Conservation (phyloP, 2,888 invertebrate species). For the Camptogramma bilineatum region DNA sequence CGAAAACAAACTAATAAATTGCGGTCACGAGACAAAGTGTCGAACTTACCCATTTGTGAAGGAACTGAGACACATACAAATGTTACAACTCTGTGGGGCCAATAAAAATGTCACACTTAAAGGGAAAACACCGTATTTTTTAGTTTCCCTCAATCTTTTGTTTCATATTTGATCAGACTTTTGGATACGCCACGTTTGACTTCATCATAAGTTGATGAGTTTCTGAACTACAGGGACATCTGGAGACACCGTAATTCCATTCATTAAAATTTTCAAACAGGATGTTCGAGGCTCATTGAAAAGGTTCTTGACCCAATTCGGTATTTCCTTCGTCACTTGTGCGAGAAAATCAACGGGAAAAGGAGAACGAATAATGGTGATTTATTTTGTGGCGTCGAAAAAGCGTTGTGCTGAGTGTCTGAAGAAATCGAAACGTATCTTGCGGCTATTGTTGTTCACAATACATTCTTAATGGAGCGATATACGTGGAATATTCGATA, state of each 20-base stretch:
- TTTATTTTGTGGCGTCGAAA: constrained; percentile 37
- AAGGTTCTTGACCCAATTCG: constrained; percentile 23
- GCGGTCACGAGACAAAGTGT: constrained; percentile 60
- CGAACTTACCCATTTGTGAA: constrained; percentile 48
- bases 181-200: neutral
- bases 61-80: constrained; percentile 52
- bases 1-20: constrained; percentile 67
- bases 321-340: constrained; percentile 14
- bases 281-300: constrained; percentile 8
- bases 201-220: neutral
- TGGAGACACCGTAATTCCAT: constrained; percentile 8
- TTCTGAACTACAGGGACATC: constrained; percentile 10
- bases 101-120: constrained; percentile 50
- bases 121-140: neutral
- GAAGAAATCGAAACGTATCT: constrained; percentile 48
- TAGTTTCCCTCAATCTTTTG: neutral
- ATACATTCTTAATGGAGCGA: constrained; percentile 51
- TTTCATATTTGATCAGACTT: neutral
- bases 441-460: constrained; percentile 47
- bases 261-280: constrained; percentile 25
- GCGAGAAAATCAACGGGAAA: constrained; percentile 22
- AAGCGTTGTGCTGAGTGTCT: constrained; percentile 26
- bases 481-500: constrained; percentile 31
- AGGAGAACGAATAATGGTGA: constrained; percentile 29
- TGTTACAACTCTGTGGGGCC: constrained; percentile 47